Conservation (phyloP, 2,888 invertebrate genomes). For the Vesta saturnalis region DNA sequence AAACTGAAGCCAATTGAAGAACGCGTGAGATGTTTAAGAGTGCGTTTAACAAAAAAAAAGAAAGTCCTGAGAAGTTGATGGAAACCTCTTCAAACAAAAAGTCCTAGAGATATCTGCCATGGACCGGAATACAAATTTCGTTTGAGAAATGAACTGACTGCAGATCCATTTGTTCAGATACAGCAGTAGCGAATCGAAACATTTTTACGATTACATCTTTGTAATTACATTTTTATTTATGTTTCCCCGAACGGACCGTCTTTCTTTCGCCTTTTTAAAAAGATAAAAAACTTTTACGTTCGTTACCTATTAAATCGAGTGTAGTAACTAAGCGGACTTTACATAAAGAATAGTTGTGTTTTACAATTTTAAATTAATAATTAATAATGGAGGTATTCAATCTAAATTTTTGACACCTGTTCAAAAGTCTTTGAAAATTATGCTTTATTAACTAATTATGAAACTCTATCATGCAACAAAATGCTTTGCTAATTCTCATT, state of each 20-base stretch:
- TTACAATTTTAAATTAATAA: too few relatives aligned
- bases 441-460: too few relatives aligned
- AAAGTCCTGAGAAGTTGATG: constrained; percentile 49
- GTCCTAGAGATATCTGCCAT: constrained; percentile 53
- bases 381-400: too few relatives aligned
- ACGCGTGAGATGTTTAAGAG: constrained; percentile 57
- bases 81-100: constrained; percentile 55
- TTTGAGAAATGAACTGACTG: constrained; percentile 45
- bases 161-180: constrained; percentile 39
- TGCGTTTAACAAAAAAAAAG: constrained; percentile 50
- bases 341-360: background rate
- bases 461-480: too few relatives aligned
- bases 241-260: constrained; percentile 34
- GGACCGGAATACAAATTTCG: constrained; percentile 54
- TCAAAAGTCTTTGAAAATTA: too few relatives aligned
- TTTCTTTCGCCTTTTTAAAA: constrained; percentile 18
- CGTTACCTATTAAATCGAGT: background rate
- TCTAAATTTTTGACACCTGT: too few relatives aligned
- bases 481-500: too few relatives aligned
- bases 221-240: constrained; percentile 57
- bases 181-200: constrained; percentile 49
- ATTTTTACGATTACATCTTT: constrained; percentile 54
- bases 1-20: constrained; percentile 52
- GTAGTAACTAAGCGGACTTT: background rate
- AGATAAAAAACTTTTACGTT: constrained; percentile 5